phyloP scores from a whole-genome alignment of 2,113 vertebrate genomes.

The Heterotilapia buettikoferi region DNA sequence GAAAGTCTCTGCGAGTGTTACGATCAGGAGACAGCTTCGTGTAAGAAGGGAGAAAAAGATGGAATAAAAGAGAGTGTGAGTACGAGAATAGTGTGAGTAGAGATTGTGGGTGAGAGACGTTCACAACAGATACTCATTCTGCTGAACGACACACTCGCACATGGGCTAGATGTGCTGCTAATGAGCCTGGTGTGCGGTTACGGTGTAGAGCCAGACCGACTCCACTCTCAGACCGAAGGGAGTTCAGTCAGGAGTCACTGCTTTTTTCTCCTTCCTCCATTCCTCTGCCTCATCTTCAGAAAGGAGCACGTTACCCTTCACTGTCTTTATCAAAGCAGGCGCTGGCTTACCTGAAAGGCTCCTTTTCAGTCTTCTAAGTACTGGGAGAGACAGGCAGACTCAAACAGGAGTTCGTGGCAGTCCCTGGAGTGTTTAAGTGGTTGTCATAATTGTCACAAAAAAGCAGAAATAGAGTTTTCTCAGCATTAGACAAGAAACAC shows the following conservation, averaged over 20 bases:
- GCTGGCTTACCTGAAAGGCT: constrained; percentile 42
- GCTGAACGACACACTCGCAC: constrained; percentile 1
- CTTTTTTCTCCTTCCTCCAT: constrained; percentile 35
- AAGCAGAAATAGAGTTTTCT: not conserved
- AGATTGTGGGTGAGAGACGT: constrained; percentile 24
- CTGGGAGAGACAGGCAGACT: constrained; percentile 26
- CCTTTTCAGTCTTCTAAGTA: constrained; percentile 22
- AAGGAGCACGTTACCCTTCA: constrained; percentile 22
- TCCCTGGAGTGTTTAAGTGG: constrained; percentile 30
- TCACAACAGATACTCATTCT: not conserved
- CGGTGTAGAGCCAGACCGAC: constrained; percentile 43
- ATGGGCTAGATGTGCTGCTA: constrained; percentile 42
- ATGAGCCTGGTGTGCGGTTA: constrained; percentile 64
- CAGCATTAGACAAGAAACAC: not conserved
- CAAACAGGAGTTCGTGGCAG: constrained; percentile 8
- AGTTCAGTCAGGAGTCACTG: constrained; percentile 62
- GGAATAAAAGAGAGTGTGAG: constrained; percentile 14
- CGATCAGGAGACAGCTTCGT: not conserved
- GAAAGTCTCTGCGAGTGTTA: constrained; percentile 5
- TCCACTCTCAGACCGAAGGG: constrained; percentile 46
- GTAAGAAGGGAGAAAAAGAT: constrained; percentile 12
- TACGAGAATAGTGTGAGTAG: constrained; percentile 8
- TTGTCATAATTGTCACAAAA: constrained; percentile 36
- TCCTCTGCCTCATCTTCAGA: constrained; percentile 35
- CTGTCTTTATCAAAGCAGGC: constrained; percentile 57